Evolutionary conservation across 2,797 vertebrate species (phyloP).

Genomic region (Hafferia zeledoni): DNA sequence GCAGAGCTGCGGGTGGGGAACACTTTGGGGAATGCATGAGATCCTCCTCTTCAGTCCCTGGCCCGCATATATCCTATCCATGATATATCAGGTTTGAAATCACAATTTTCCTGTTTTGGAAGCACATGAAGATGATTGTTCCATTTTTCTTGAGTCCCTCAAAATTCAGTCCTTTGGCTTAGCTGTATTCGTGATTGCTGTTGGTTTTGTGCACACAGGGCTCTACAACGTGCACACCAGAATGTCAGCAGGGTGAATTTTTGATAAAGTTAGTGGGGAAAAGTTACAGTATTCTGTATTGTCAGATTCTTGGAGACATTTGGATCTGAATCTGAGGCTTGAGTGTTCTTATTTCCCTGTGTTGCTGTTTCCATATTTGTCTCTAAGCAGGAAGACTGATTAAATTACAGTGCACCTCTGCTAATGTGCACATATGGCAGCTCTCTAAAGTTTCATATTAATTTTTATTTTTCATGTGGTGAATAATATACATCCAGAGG

Average conservation of each 20-base stretch:
- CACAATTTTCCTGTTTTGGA: not conserved
- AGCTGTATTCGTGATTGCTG: not conserved
- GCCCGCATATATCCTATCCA: not conserved
- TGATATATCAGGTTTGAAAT: not conserved
- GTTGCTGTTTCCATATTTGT: not conserved
- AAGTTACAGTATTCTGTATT: not conserved
- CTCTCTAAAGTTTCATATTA: not conserved
- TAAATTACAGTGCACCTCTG: not conserved
- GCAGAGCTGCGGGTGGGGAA: not conserved
- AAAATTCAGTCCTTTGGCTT: not conserved
- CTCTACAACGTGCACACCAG: not conserved
- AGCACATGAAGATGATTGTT: not conserved
- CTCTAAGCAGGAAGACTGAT: not conserved
- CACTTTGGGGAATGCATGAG: not conserved
- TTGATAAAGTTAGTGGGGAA: not conserved
- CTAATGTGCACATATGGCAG: not conserved
- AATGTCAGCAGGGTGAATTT: not conserved
- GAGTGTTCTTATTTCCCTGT: not conserved
- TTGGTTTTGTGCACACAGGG: fast-evolving
- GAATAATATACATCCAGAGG: conserved; percentile 10
- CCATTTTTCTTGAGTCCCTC: not conserved
- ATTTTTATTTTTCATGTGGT: conserved; percentile 24
- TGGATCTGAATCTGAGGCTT: not conserved
- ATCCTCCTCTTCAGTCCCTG: not conserved
- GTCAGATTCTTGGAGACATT: not conserved